phyloP scores from a whole-genome alignment of 2,797 vertebrate genomes.

The Gymnothorax reevesii region DNA sequence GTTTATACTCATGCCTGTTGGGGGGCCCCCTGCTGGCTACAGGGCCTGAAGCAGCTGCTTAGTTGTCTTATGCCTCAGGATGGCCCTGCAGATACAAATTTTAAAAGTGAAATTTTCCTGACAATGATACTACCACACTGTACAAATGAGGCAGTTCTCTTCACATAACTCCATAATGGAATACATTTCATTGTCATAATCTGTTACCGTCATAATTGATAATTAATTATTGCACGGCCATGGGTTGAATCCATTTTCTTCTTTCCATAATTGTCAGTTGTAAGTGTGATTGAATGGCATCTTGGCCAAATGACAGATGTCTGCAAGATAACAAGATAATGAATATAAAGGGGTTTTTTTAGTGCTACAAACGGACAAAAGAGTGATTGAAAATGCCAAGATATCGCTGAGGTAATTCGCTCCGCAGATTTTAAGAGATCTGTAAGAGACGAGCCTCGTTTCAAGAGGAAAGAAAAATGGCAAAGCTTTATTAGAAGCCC shows the following conservation, averaged over 20 bases:
- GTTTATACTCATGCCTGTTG: too few species aligned
- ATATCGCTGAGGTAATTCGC: constrained; percentile 12
- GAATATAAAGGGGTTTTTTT: not conserved
- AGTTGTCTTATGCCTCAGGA: too few species aligned
- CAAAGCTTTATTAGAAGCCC: not conserved
- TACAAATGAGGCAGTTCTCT: not conserved
- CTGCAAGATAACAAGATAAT: not conserved
- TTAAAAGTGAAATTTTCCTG: not conserved
- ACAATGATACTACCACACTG: not conserved
- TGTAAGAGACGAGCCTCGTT: not conserved
- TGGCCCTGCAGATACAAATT: not conserved
- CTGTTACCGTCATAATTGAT: not conserved
- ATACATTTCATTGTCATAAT: not conserved
- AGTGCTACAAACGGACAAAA: not conserved
- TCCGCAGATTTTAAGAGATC: constrained; percentile 17
- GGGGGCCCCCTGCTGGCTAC: too few species aligned
- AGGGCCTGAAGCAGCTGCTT: too few species aligned
- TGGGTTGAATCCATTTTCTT: not conserved
- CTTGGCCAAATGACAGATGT: not conserved
- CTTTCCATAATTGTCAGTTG: not conserved
- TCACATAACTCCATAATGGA: not conserved
- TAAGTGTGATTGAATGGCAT: not conserved
- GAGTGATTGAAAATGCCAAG: not conserved
- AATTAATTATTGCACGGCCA: not conserved
- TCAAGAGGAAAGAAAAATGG: not conserved